Base-by-base conservation (phyloP, 1,140 invertebrate genomes). In the Drosophila nigrodunni region DNA sequence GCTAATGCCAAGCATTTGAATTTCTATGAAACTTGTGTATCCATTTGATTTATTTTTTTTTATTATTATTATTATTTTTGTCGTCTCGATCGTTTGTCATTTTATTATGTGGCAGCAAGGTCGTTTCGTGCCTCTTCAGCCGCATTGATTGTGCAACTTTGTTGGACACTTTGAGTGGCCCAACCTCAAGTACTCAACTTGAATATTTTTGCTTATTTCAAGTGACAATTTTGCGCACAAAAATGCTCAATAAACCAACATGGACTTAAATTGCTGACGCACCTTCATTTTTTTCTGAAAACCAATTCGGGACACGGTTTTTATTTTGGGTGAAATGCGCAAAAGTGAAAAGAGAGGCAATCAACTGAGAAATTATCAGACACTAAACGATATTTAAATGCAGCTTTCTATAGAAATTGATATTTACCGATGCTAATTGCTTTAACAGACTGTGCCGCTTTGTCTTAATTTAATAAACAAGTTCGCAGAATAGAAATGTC, bases 281-380 rank as follows among this genome's bases (percentile, higher is more conserved):
- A 69, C 82, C 82, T 80, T 30, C 4, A 30, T 4, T 30, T 30
- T 43, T 76, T 62, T 62, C 8, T 77, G 76, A 77, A 78, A 75
- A 73, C 44, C 62, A 70, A 57, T 58, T 77, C 67, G 50, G 46
- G 50, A 60, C 61, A 73, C 41, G 67, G 25, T 30, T 30, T 75
- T 70, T 15, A 15, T 15, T 74, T 43, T 37, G 52, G 55, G 72
- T 74, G 73, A 87, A 87, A 87, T 79, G 65, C 67, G 57, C 59
- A 76, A 80, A 88, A 89, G 85, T 73, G 74, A 87, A 83, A 83
- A 50, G 52, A 55, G 21, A 43, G 57, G 21, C 46, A 72, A 54
- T 66, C 25, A 30, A 30, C 21, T 67, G 18, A 54, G 46, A 74
- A 44, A 69, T 69, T 41, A 30, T 49, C 39, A 44, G 15, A n/a